Base-by-base conservation (phyloP, 1,140 invertebrate genomes). In the Potamilus streckersoni region DNA sequence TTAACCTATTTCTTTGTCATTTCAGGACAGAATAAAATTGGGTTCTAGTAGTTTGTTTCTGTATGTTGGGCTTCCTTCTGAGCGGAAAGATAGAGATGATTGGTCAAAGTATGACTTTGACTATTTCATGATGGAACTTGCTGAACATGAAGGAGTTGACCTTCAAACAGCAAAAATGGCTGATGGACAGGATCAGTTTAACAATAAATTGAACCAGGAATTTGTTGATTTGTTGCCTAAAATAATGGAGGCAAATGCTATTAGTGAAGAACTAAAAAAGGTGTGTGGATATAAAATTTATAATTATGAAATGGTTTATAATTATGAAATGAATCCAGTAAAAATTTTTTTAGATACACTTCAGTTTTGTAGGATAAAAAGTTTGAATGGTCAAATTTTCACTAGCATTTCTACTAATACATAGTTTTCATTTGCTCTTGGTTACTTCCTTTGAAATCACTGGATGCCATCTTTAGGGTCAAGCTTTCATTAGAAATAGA, bases 191-290 rank as follows among this genome's bases (percentile, higher is more conserved):
- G 74, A 84, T 68, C 31, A 80, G 1, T 55, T 73, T 23, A 69
- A 73, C 55, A 71, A 69, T 0, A 78, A 90, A 14, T 80, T 92
- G 16, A 91, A 92, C 74, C 91, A 93, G 78, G 92, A 93, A 38
- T 87, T 92, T 55, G 82, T 93, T 58, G 90, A 92, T 79, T 80
- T 93, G 23, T 84, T 93, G 75, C 93, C 92, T 6, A 85, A 89
- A n/a, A 89, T 93, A 23, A 89, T 92, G 76, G 91, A 93, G 80
- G 93, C 93, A 3, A 93, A 93, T 84, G 88, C 88, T 20, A 93
- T 93, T 73, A 92, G 91, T 75, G 91, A 92, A 71, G 92, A 93
- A 83, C 79, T 93, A 63, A 91, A 92, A 64, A 91, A 91, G 83
- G 86, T 88, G 71, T 88, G 91, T 57, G 89, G 88, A 49, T 49